A percentile compares a stretch with the other conserved stretches of the same genome.
phyloP scores from a whole-genome alignment of 2,113 vertebrate species.

The Eolophus roseicapilla region DNA sequence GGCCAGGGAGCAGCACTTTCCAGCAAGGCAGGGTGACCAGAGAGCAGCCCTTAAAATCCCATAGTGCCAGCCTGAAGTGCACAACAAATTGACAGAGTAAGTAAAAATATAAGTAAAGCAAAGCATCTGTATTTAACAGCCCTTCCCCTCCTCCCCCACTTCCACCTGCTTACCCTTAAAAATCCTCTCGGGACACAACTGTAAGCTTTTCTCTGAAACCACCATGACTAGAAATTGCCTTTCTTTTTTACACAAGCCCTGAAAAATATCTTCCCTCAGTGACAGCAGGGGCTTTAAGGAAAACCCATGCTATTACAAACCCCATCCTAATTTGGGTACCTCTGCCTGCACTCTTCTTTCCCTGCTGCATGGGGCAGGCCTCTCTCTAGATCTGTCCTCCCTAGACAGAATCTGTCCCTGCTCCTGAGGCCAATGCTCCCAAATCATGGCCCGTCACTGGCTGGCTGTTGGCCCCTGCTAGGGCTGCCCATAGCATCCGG shows the following conservation, averaged over 20 bases:
- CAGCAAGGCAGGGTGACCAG: not conserved
- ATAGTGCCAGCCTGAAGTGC: not conserved
- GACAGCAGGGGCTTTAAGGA: not conserved
- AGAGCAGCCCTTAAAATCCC: not conserved
- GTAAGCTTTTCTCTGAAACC: not conserved
- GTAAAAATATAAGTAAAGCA: not conserved
- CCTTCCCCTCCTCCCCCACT: not conserved
- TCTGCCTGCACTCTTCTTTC: not conserved
- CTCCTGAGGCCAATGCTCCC: not conserved
- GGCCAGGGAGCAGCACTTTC: not conserved
- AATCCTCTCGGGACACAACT: not conserved
- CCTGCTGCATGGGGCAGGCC: not conserved
- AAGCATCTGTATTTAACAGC: not conserved
- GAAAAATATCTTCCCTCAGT: not conserved
- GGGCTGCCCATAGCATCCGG: not conserved
- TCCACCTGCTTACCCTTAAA: conserved; percentile 13
- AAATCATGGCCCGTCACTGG: fast-evolving
- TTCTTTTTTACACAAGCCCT: not conserved
- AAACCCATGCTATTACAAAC: not conserved
- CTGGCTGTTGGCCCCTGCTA: not conserved
- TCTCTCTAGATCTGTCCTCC: not conserved
- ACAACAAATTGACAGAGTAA: not conserved
- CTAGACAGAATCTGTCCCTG: not conserved
- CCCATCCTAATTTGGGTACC: not conserved
- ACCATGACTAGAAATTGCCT: not conserved